A percentile compares a stretch with the other conserved stretches of the same genome.
Conservation (phyloP, 1,140 invertebrate genomes). For the Yoshiicerus persimilis region DNA sequence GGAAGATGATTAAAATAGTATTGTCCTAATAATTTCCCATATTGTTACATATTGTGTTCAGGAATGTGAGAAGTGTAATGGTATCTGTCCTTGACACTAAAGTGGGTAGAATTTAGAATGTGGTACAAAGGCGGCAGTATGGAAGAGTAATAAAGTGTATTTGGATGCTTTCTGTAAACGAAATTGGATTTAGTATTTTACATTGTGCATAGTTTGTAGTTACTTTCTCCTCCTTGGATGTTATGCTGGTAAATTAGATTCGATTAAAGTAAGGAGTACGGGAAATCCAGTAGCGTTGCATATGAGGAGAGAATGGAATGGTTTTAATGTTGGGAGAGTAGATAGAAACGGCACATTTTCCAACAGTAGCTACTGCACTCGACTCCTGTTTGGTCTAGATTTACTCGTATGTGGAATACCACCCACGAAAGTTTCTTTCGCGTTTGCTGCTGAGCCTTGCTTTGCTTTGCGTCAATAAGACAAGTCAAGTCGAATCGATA, state of each 20-base stretch:
- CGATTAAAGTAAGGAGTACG: not conserved
- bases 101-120: not conserved
- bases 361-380: too few relatives aligned
- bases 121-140: not conserved
- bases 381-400: not conserved
- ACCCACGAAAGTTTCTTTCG: not conserved
- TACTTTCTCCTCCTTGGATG: not conserved
- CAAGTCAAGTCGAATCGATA: conserved; percentile 36
- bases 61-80: too few relatives aligned
- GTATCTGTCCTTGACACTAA: too few relatives aligned
- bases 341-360: too few relatives aligned
- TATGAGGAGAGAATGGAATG: not conserved
- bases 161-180: not conserved
- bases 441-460: not conserved
- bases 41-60: too few relatives aligned
- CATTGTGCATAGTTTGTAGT: not conserved
- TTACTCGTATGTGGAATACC: not conserved
- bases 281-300: too few relatives aligned
- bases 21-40: too few relatives aligned
- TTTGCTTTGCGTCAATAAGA: conserved; percentile 9
- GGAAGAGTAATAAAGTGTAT: not conserved
- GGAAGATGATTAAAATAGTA: too few relatives aligned
- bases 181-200: not conserved
- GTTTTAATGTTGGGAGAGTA: not conserved
- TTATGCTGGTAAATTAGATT: not conserved